Conservation (phyloP, 2,113 vertebrate genomes). For the Mormoops blainvillei region DNA sequence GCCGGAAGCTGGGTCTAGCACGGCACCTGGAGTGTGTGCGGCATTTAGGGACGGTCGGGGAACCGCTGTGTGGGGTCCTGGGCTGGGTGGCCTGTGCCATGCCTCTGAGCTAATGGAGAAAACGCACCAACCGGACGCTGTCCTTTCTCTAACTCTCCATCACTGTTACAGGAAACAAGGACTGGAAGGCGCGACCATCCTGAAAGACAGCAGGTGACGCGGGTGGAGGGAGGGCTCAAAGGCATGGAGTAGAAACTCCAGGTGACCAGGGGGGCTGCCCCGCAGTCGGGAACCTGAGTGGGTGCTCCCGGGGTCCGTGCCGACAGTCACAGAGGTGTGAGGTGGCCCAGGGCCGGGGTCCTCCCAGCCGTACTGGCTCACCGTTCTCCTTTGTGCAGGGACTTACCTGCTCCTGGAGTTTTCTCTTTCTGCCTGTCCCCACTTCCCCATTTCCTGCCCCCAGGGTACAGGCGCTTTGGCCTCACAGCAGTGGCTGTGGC, state of each 20-base stretch:
- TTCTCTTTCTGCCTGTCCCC: neutral
- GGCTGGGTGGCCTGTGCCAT: neutral
- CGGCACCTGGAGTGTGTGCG: rapidly evolving
- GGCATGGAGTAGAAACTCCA: neutral
- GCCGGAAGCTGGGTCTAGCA: neutral
- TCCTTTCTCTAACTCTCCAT: neutral
- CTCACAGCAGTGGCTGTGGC: neutral
- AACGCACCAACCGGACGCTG: neutral
- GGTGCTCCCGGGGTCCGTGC: neutral
- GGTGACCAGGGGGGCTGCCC: neutral
- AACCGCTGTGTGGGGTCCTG: too few species aligned
- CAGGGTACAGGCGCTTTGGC: neutral
- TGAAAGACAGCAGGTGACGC: neutral
- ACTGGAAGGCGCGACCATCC: neutral
- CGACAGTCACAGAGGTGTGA: neutral
- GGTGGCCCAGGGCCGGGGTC: too few species aligned
- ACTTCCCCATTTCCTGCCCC: neutral
- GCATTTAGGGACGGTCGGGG: neutral
- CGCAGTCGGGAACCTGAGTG: neutral
- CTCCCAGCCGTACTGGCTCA: neutral
- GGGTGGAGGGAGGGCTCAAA: neutral
- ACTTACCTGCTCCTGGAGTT: neutral
- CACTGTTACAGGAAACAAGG: neutral
- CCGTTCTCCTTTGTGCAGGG: neutral
- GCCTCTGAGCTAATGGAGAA: neutral